A percentile compares a stretch with the other conserved stretches of the same genome.
Conservation (phyloP, 2,113 vertebrate species). For the Mirounga angustirostris region DNA sequence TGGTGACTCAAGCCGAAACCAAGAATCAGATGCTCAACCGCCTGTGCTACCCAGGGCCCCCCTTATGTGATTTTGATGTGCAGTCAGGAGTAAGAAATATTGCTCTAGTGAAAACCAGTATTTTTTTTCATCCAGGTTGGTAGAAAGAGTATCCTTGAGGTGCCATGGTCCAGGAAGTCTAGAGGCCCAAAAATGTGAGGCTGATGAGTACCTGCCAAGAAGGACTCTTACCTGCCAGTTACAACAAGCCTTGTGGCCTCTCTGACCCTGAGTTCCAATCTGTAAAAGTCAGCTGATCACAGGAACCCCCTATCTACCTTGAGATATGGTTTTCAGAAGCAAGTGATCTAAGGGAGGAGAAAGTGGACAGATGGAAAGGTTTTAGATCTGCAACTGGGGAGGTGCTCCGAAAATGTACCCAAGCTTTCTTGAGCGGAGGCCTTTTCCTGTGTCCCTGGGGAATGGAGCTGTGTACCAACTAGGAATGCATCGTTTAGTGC, state of each 20-base stretch:
- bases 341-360: neutral
- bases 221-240: neutral
- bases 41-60: neutral
- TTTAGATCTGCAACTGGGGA: neutral
- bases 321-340: slow-evolving; percentile 3
- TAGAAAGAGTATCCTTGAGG: neutral
- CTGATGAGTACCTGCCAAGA: neutral
- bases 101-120: neutral
- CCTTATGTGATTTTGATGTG: neutral
- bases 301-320: neutral
- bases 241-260: neutral
- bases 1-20: neutral
- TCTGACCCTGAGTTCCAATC: neutral
- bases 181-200: neutral
- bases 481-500: slow-evolving; percentile 44
- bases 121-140: neutral
- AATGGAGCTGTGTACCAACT: slow-evolving; percentile 12
- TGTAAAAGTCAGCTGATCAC: neutral
- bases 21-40: neutral
- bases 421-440: neutral
- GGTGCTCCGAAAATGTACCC: neutral
- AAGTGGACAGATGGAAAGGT: neutral
- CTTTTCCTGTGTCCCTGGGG: neutral
- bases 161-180: neutral
- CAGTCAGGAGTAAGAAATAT: neutral